Conservation (phyloP, 2,797 vertebrate genomes). For the Ctenopoma kingsleyae region DNA sequence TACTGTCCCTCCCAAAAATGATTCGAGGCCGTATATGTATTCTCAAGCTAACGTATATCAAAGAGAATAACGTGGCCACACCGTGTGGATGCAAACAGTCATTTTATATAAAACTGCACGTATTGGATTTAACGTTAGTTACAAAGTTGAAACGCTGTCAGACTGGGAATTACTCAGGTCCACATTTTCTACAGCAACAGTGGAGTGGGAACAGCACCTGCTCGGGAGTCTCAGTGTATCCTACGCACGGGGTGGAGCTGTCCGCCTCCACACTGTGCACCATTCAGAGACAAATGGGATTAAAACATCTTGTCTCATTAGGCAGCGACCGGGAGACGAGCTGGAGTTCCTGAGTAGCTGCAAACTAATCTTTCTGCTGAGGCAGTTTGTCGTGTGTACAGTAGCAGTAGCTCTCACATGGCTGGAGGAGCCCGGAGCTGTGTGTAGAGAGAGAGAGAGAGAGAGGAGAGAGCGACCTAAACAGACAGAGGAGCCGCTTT, state of each 20-base stretch:
- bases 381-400: constrained; percentile 32
- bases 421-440: constrained; percentile 48
- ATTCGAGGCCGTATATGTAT: background rate
- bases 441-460: constrained; percentile 16
- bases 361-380: constrained; percentile 45
- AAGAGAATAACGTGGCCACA: no score
- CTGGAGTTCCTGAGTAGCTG: constrained; percentile 37
- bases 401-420: constrained; percentile 58
- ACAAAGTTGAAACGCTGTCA: no score
- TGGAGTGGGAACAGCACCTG: background rate
- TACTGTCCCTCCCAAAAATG: background rate
- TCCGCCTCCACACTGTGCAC: constrained; percentile 53
- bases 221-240: background rate
- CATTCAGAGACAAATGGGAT: constrained; percentile 77
- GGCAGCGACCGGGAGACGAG: constrained; percentile 58
- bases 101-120: background rate
- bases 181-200: no score
- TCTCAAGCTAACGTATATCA: background rate
- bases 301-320: constrained; percentile 84
- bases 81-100: background rate
- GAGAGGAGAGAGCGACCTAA: constrained; percentile 28
- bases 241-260: constrained; percentile 81
- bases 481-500: constrained; percentile 33
- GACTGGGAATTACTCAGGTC: background rate
- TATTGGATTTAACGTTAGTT: background rate